Percentiles rank a stretch among this genome's conserved stretches.
These are phyloP conservation scores for Anoplophora glabripennis DNA, from an alignment of 1,140 invertebrate genomes.

Conservation along the genomic window DNA sequence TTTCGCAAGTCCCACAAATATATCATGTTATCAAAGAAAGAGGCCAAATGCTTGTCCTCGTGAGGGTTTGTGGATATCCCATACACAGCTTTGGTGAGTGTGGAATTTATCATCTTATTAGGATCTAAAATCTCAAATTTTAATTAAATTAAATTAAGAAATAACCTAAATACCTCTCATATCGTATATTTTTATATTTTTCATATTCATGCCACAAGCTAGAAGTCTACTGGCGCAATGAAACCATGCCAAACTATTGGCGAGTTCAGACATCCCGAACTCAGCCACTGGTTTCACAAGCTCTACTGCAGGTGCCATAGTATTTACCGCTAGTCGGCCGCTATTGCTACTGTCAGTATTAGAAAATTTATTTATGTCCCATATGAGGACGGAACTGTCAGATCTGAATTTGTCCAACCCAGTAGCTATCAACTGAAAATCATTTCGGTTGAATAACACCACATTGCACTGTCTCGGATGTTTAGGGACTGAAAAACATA, in stretches of 20 bases:
- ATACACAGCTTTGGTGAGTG: conserved; percentile 80
- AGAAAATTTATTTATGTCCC: conserved; percentile 67
- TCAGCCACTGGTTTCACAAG: conserved; percentile 58
- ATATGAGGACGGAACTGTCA: conserved; percentile 78
- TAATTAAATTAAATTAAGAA: conserved; percentile 1
- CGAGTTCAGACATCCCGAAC: conserved; percentile 75
- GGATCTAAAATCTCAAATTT: conserved; percentile 57
- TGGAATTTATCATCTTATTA: conserved; percentile 65
- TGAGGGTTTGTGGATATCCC: conserved; percentile 76
- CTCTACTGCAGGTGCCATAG: conserved; percentile 42
- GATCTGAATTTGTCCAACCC: conserved; percentile 83
- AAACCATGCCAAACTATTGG: conserved; percentile 85
- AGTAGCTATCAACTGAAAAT: conserved; percentile 76
- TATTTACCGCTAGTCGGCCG: conserved; percentile 23
- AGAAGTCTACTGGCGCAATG: conserved; percentile 69
- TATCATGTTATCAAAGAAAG: conserved; percentile 76
- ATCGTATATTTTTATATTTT: conserved; percentile 88
- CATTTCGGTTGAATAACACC: conserved; percentile 86
- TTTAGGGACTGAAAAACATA: conserved; percentile 62
- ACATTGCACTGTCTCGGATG: conserved; percentile 81
- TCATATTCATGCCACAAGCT: conserved; percentile 84
- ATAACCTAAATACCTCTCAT: conserved; percentile 68
- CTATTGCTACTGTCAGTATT: conserved; percentile 42
- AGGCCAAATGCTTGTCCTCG: conserved; percentile 76
- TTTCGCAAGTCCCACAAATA: conserved; percentile 84